phyloP scores from a whole-genome alignment of 2,113 vertebrate genomes.

The Notothenia rossii region DNA sequence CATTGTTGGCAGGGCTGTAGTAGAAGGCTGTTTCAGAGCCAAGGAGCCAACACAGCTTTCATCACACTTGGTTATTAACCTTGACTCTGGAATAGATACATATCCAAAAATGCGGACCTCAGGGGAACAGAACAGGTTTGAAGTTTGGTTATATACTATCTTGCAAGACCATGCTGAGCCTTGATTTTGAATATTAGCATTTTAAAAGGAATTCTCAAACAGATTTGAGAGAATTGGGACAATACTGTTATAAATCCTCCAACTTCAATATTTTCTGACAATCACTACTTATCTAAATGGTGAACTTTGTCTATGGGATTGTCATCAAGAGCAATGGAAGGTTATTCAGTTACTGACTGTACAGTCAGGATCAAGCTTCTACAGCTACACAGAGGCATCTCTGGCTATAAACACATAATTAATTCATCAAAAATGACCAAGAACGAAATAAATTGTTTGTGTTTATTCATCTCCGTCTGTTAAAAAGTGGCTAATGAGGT shows the following conservation, averaged over 20 bases:
- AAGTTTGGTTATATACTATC: neutral
- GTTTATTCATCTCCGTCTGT: slow-evolving; percentile 15
- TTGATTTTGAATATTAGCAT: too few relatives aligned
- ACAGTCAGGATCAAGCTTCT: slow-evolving; percentile 2
- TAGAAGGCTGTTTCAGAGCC: too few relatives aligned
- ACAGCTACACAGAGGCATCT: neutral
- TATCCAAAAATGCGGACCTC: too few relatives aligned
- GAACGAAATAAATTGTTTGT: neutral
- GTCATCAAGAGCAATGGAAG: neutral
- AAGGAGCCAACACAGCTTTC: too few relatives aligned
- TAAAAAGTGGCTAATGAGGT: slow-evolving; percentile 23
- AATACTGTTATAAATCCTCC: neutral
- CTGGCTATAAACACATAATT: neutral
- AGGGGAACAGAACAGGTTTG: neutral
- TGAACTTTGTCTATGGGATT: neutral
- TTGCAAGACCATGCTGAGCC: neutral
- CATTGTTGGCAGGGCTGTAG: neutral
- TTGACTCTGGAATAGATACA: neutral
- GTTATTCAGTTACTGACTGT: neutral
- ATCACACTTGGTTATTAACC: too few relatives aligned
- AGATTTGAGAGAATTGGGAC: neutral
- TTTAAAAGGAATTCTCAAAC: neutral
- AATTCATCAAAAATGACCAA: neutral
- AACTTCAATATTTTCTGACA: neutral
- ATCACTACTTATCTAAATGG: neutral